These are phyloP conservation scores for Gymnoscopelus microlampas DNA, from an alignment of 2,797 vertebrate species.

Conservation along the genomic window DNA sequence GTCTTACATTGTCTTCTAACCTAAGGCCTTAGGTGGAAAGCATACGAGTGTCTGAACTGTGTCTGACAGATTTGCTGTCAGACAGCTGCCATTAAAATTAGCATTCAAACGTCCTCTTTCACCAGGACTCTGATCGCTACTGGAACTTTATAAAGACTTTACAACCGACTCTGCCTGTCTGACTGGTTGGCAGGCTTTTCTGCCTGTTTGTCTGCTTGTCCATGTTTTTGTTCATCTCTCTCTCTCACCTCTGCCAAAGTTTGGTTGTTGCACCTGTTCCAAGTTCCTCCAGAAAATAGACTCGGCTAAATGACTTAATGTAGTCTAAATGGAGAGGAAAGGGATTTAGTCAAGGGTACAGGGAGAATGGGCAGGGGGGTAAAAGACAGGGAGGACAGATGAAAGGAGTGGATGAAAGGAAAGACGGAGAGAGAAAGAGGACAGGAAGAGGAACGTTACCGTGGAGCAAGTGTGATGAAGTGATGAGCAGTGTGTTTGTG, in stretches of 20 bases:
- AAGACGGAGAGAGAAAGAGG: not conserved
- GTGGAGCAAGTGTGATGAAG: constrained; percentile 1
- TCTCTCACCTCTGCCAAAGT: no score
- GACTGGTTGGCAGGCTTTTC: constrained; percentile 5
- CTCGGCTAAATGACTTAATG: constrained; percentile 31
- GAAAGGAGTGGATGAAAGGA: not conserved
- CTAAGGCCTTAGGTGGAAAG: constrained; percentile 42
- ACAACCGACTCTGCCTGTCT: not conserved
- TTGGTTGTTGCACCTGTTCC: not conserved
- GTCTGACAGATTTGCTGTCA: constrained; percentile 3
- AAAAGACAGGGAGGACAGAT: constrained; percentile 7
- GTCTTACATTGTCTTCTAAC: no score
- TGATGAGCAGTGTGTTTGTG: constrained; percentile 18
- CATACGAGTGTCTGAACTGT: constrained; percentile 12
- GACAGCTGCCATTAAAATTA: not conserved
- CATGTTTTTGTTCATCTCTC: not conserved
- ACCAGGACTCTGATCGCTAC: constrained; percentile 16
- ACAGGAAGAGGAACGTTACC: not conserved
- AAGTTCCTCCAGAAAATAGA: constrained; percentile 11
- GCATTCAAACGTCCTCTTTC: not conserved
- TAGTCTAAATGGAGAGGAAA: constrained; percentile 25
- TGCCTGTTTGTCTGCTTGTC: constrained; percentile 2
- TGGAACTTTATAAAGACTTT: not conserved
- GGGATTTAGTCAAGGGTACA: constrained; percentile 6
- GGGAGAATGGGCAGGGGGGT: constrained; percentile 19